Percentiles rank a stretch among this genome's conserved stretches.
These are phyloP conservation scores for Lineus longissimus DNA, from an alignment of 1,140 invertebrate species.

Conservation along the genomic window DNA sequence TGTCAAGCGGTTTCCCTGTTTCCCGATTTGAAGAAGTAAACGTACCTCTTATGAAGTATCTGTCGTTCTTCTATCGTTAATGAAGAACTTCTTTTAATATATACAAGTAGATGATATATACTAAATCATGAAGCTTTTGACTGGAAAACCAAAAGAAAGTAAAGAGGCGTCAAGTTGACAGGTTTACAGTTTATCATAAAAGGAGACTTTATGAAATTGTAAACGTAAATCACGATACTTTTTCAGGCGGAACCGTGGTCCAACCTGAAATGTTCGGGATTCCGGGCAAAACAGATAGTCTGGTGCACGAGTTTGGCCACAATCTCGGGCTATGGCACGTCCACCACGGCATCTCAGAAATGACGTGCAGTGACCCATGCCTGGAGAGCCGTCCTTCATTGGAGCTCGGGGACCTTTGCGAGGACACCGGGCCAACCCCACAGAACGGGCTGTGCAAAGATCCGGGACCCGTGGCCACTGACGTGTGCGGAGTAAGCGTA, in stretches of 20 bases:
- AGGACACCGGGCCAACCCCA: conserved; percentile 42
- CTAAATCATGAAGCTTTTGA: too few species aligned
- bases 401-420: conserved; percentile 44
- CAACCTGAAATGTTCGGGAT: conserved; percentile 33
- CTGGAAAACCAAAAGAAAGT: not conserved
- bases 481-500: conserved; percentile 25
- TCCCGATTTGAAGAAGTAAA: too few species aligned
- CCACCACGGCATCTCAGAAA: conserved; percentile 46
- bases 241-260: conserved; percentile 38
- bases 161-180: too few species aligned
- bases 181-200: too few species aligned
- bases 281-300: conserved; percentile 23
- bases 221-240: too few species aligned
- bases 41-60: too few species aligned
- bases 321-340: conserved; percentile 50
- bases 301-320: conserved; percentile 50
- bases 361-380: conserved; percentile 42
- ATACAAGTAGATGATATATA: too few species aligned
- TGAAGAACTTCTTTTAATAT: too few species aligned
- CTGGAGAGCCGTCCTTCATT: conserved; percentile 38
- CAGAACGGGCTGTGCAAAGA: conserved; percentile 35
- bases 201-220: too few species aligned
- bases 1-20: too few species aligned
- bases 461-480: conserved; percentile 16
- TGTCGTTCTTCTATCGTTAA: too few species aligned